Evolutionary conservation across 2,888 invertebrate species (phyloP), one percentile per base, ranked within the genome.

Genomic region (Linnaemya vulpina): DNA sequence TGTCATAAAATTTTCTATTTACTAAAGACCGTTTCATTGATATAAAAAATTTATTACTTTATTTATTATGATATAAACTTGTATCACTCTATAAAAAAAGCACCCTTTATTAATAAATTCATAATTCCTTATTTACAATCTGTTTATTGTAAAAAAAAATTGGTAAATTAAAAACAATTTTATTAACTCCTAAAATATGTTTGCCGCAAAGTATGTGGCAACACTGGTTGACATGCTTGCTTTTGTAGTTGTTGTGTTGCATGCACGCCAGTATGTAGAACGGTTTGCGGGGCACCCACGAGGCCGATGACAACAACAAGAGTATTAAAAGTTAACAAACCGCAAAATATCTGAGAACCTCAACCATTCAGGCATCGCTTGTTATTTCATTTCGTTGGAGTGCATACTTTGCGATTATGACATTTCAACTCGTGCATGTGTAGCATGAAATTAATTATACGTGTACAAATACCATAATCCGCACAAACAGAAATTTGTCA

Each of bases 381-480:
- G 70, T 74, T 78, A 78, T 85, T 75, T 85, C 43, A 77, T 81
- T 68, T 70, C 22, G 71, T 75, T 84, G 62, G 65, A 79, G 67
- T 78, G 58, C 62, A 43, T 38, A 75, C 75, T 70, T 75, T 75
- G 51, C 79, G 43, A 25, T 71, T 65, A 43, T 65, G 58, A 82
- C 46, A 82, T 76, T 78, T 81, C 71, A 73, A 78, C 60, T 84
- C 62, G 76, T 82, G 67, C 79, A 82, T 79, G 65, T 63, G 77
- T 76, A 73, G 58, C 68, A 83, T 87, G 88, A 88, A 90, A 90
- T 90, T 90, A 90, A 90, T 90, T 90, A 43, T 43, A 89, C 88
- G 89, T 89, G 89, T 87, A 89, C 89, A 90, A 89, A 89, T 89
- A 88, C 88, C 87, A 87, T 88, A 90, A 89, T 90, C 89, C 89